Evolutionary conservation across 2,797 vertebrate species (phyloP), one percentile per base, ranked within the genome.

Genomic region (Oreochromis grahami): DNA sequence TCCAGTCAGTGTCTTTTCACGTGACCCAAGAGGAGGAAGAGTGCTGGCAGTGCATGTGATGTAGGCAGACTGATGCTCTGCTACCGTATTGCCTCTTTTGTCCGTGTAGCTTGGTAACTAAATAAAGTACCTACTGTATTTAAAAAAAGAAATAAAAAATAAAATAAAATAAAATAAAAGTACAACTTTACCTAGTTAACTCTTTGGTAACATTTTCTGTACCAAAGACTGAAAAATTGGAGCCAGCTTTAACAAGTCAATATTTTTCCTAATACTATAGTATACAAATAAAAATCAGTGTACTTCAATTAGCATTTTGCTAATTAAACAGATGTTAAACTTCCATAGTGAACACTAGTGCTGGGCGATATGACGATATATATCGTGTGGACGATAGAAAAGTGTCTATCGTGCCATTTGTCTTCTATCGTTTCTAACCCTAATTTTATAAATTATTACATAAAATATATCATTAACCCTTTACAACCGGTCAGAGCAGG

Each of bases 11-110:
- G 85, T 96, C 90, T 93, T 92, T 94, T 96, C 94, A 93, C 86
- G 89, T 95, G 95, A 96, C 94, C 94, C 82, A 1, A 78, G 84
- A 85, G 89, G 88, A 92, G 89, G 82, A 84, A 83, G 91, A 88
- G 85, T 48, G 86, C 81, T 76, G 53, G 87, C 81, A 74, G 88
- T 81, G 94, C 95, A 95, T 43, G 91, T 95, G 95, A 94, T 60
- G 12, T 70, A 72, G 74, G 83, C n/a, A 3, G 83, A 70, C 85
- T 58, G 84, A 84, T 58, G 81, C 78, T 68, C 77, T 52, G 77
- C 77, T 38, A 56, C 29, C 8, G 5, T 72, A 11, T 29, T 17
- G 32, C 5, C 60, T 72, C 63, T 52, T 79, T 41, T 65, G 84
- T 70, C 52, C 85, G 72, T 9, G 24, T 45, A 48, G 24, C 68